Conservation (phyloP, 2,888 invertebrate species). For the Eulithis prunata region DNA sequence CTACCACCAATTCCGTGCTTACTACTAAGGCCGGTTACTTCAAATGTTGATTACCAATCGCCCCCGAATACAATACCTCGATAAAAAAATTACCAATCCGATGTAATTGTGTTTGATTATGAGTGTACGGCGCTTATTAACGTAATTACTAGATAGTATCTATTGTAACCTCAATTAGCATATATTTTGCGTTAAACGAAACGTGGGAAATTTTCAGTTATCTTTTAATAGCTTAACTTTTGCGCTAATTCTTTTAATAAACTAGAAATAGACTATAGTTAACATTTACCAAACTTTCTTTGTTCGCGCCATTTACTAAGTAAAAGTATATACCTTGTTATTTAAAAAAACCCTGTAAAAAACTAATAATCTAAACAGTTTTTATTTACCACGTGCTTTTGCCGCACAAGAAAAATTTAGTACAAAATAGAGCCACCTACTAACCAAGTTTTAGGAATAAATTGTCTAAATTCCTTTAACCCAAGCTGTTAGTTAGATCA, state of each 20-base stretch:
- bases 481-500: slow-evolving; percentile 37
- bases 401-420: no score
- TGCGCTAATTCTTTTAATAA: not conserved
- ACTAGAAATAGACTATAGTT: no score
- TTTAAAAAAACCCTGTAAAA: no score
- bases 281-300: no score
- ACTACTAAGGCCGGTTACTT: slow-evolving; percentile 48
- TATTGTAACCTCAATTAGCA: slow-evolving; percentile 58
- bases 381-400: no score
- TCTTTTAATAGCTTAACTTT: not conserved
- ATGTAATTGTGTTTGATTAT: slow-evolving; percentile 76
- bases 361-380: no score
- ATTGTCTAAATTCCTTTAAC: slow-evolving; percentile 6
- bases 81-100: slow-evolving; percentile 40
- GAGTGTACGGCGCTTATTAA: slow-evolving; percentile 73
- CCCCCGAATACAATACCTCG: slow-evolving; percentile 63
- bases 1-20: not conserved
- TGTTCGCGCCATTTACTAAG: no score
- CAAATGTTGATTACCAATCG: slow-evolving; percentile 64
- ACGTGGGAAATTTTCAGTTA: slow-evolving; percentile 35
- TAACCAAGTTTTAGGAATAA: not conserved
- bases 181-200: slow-evolving; percentile 31
- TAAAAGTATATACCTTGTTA: no score
- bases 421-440: not conserved
- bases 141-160: slow-evolving; percentile 73